Evolutionary conservation across 1,140 invertebrate genomes (phyloP).

Genomic region (Galendromus occidentalis): DNA sequence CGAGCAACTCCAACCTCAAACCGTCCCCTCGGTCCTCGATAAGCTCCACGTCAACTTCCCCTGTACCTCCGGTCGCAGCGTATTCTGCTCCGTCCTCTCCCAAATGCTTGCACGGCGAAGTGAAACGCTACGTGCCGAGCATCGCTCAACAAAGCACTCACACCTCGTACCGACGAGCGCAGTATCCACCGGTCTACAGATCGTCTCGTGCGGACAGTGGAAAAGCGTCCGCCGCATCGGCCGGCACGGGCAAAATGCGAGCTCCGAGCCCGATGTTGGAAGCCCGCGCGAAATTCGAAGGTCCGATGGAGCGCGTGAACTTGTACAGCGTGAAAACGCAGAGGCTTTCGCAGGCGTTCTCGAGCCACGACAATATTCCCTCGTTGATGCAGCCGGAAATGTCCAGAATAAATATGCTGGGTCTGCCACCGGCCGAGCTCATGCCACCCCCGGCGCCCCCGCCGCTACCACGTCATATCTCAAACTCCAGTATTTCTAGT

Average conservation of each 20-base stretch:
- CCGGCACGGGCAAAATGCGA: slow-evolving; percentile 14
- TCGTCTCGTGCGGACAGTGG: slow-evolving; percentile 13
- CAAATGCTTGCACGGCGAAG: not conserved
- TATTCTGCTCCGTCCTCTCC: not conserved
- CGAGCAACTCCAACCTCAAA: slow-evolving; percentile 12
- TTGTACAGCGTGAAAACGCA: slow-evolving; percentile 28
- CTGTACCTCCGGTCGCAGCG: not conserved
- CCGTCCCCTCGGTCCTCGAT: slow-evolving; percentile 5
- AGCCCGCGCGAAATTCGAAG: slow-evolving; percentile 16
- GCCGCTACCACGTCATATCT: not conserved
- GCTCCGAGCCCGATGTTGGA: slow-evolving; percentile 15
- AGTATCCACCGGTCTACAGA: slow-evolving; percentile 16
- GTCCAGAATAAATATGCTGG: slow-evolving; percentile 9
- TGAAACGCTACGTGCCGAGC: not conserved
- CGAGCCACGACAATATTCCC: slow-evolving; percentile 24
- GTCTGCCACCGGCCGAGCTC: slow-evolving; percentile 12
- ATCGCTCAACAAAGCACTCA: slow-evolving; percentile 8
- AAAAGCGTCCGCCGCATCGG: slow-evolving; percentile 6
- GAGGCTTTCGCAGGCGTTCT: slow-evolving; percentile 26
- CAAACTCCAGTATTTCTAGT: not conserved
- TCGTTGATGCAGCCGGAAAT: slow-evolving; percentile 15
- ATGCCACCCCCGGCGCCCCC: slow-evolving; percentile 12
- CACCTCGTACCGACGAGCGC: not conserved
- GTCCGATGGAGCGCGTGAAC: slow-evolving; percentile 21
- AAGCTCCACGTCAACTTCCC: slow-evolving; percentile 6